Conservation (phyloP, 2,113 vertebrate genomes). For the Zosterops japonicus region DNA sequence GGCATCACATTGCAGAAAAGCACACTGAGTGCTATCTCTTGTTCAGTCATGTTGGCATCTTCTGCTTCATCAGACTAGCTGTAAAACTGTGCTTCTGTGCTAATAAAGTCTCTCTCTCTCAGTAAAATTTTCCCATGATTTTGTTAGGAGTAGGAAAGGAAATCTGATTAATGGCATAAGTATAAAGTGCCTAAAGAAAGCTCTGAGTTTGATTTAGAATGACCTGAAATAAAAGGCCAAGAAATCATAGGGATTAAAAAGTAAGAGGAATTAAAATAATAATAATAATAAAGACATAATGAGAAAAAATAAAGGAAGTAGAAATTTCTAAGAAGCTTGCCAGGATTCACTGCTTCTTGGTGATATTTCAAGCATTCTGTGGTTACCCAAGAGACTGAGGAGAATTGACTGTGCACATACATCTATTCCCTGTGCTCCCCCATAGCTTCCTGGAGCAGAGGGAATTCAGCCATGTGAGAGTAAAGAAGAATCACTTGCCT, state of each 20-base stretch:
- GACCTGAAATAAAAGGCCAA: not conserved
- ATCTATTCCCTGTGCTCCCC: not conserved
- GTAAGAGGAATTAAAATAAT: too few species aligned
- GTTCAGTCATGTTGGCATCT: not conserved
- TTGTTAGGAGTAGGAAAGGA: not conserved
- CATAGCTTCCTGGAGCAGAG: not conserved
- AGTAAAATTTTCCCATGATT: not conserved
- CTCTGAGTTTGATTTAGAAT: not conserved
- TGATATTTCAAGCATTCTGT: not conserved
- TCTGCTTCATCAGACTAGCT: not conserved
- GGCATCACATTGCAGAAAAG: not conserved
- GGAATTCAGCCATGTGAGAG: not conserved
- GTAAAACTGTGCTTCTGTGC: not conserved
- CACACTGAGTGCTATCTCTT: not conserved
- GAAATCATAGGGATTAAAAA: not conserved
- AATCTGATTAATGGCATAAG: not conserved
- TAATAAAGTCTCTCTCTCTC: not conserved
- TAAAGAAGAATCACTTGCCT: not conserved
- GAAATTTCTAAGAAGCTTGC: not conserved
- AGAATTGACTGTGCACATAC: not conserved
- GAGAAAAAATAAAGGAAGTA: not conserved
- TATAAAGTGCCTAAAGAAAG: not conserved
- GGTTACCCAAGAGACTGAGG: not conserved
- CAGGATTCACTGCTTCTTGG: not conserved
- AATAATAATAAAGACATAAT: not conserved